These are phyloP conservation scores for Acleris laterana DNA, from an alignment of 2,888 invertebrate species.

Conservation along the genomic window DNA sequence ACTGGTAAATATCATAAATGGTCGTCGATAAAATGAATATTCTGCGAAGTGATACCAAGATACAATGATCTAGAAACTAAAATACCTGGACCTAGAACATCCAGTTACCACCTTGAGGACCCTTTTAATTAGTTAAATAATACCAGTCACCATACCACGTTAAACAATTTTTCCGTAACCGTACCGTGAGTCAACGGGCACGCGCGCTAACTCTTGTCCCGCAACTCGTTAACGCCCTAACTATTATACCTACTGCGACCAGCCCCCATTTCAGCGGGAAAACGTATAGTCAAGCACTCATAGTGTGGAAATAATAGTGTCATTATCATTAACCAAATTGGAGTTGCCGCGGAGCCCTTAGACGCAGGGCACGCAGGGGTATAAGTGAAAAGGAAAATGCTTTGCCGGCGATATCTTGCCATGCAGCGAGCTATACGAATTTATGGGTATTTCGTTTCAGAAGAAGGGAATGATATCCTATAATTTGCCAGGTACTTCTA, in stretches of 20 bases:
- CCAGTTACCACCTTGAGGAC: no score
- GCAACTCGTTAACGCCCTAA: conserved; percentile 43
- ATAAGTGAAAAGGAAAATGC: conserved; percentile 25
- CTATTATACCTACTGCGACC: conserved; percentile 38
- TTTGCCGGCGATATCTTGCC: conserved; percentile 11
- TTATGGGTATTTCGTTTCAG: conserved; percentile 4
- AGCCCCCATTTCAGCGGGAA: conserved; percentile 31
- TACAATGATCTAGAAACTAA: no score
- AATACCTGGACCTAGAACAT: no score
- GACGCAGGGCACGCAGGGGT: conserved; percentile 5
- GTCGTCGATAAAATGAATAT: no score
- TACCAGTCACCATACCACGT: no score
- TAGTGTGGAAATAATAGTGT: conserved; percentile 37
- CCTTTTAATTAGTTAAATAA: no score
- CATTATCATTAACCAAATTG: conserved; percentile 37
- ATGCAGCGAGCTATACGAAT: neutral
- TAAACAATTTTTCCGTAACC: neutral
- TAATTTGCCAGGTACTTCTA: no score
- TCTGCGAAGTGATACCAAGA: no score
- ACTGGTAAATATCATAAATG: no score
- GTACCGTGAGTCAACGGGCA: conserved; percentile 1
- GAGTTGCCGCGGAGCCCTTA: conserved; percentile 23
- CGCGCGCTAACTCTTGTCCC: conserved; percentile 39
- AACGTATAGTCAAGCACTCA: conserved; percentile 36
- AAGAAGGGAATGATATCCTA: neutral